Evolutionary conservation across 2,797 vertebrate species (phyloP), one percentile per base, ranked within the genome.

Genomic region (Lithobates pipiens): DNA sequence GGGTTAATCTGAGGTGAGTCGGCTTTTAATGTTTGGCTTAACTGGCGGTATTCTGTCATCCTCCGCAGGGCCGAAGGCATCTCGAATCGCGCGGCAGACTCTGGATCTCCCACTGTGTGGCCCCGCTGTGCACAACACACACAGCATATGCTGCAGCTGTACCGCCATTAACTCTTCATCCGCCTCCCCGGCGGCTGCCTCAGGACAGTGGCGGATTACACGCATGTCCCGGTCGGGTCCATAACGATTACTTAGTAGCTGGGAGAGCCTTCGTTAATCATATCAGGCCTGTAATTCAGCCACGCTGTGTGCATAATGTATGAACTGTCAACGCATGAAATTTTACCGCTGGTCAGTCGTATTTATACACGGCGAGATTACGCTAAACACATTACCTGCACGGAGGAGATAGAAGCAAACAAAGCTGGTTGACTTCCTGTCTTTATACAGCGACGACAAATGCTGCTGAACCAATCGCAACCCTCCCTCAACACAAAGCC

Each of bases 81-180:
- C 73, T 68, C n/a, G 81, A 76, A 46, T 76, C 61, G 32, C 68
- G 73, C 67, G 36, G 36, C 50, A 61, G 68, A 36, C 70, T 61
- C 39, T 54, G 70, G 44, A 25, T 69, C 39, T 21, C 81, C 73
- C 7, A 13, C 72, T 27, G 42, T 1, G 81, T 27, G 4, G 9
- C 10, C 73, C 81, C 63, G 57, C 72, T 32, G 72, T 68, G 81
- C 73, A 25, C 72, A 76, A 69, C 73, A 76, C 25, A 76, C 81
- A 68, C 81, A 54, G 81, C 73, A 76, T 83, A 68, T 83, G 80
- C 57, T 75, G 80, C 72, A 46, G 21, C 54, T 71, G 27, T 18
- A 34, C 44, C 42, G 54, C 44, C 34, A 39, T 81, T 81, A 81
- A 81, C 79, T 54, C 46, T 57, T 23, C 13, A 42, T 21, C 63